Evolutionary conservation across 1,140 invertebrate species (phyloP), one percentile per base, ranked within the genome.

Genomic region (Rhizoglyphus robini): DNA sequence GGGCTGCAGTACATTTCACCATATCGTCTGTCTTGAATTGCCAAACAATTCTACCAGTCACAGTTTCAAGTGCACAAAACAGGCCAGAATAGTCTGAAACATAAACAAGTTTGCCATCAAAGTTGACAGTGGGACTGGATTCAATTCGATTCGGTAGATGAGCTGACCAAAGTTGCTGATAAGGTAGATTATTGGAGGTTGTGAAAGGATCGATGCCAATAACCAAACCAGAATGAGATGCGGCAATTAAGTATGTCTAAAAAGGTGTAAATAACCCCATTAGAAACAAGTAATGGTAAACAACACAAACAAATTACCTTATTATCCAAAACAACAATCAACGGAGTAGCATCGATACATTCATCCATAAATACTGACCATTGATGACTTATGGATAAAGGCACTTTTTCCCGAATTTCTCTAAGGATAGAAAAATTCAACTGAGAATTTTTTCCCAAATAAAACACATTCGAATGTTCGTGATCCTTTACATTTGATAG

Each of bases 201-300:
- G 18, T 18, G 18, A 41, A 41, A 8, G 51, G 15, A 46, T 32
- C 3, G 23, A 60, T 27, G 15, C 27, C 15, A 46, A n/a, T 20
- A 27, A 60, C 27, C 27, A 60, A 38, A n/a, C 58, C 58, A 1
- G 58, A 60, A 46, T 60, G 58, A 2, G 58, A 60, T 34, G 58
- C 27, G 29, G 8, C 15, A 20, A 60, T 60, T n/a, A 60, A n/a
- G 2, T 3, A 29, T 34, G 58, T 60, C 30, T 60, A 32, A n/a
- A 8, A 8, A 30, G 23, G 23, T 54, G n/a, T 54, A n/a, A n/a
- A n/a, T n/a, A n/a, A n/a, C n/a, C 23, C 51, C 15, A 54, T 54
- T 8, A 27, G 15, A 27, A 25, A 8, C 15, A 54, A 54, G 4
- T 8, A 34, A 59, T 60, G 2, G 38, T 3, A 34, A 30, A 46